phyloP scores from a whole-genome alignment of 2,888 invertebrate genomes.

The Thymelicus sylvestris region DNA sequence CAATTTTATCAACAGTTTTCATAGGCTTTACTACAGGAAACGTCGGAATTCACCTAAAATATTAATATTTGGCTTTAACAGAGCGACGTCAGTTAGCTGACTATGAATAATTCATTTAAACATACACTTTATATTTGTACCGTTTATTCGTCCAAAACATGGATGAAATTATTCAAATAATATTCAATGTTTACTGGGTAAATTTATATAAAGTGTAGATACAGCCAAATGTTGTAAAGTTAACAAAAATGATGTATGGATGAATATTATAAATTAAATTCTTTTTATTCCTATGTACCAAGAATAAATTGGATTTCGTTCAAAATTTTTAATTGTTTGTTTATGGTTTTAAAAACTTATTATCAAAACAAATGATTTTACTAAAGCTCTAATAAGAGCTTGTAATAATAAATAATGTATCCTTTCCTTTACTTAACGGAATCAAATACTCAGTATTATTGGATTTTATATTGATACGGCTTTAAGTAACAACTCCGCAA shows the following conservation, averaged over 20 bases:
- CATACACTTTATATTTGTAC: constrained; percentile 21
- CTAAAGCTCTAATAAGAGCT: too few relatives aligned
- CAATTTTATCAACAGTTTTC: too few relatives aligned
- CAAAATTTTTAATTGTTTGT: too few relatives aligned
- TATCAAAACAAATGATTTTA: too few relatives aligned
- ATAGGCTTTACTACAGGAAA: background rate
- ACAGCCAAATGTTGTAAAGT: background rate
- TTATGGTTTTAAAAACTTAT: too few relatives aligned
- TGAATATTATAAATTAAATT: background rate
- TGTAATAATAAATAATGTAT: background rate
- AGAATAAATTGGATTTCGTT: too few relatives aligned
- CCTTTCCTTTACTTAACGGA: background rate
- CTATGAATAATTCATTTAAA: constrained; percentile 26
- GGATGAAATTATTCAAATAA: constrained; percentile 27
- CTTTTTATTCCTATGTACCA: too few relatives aligned
- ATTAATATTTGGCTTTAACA: constrained; percentile 22
- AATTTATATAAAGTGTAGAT: background rate
- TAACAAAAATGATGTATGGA: background rate
- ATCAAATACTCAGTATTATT: background rate
- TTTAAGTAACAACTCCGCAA: background rate
- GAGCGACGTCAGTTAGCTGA: constrained; percentile 17
- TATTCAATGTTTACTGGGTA: constrained; percentile 16
- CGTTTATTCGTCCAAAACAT: constrained; percentile 23
- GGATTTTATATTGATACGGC: background rate
- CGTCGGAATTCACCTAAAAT: constrained; percentile 11